phyloP scores from a whole-genome alignment of 1,140 invertebrate genomes.

The Calycopis cecrops region DNA sequence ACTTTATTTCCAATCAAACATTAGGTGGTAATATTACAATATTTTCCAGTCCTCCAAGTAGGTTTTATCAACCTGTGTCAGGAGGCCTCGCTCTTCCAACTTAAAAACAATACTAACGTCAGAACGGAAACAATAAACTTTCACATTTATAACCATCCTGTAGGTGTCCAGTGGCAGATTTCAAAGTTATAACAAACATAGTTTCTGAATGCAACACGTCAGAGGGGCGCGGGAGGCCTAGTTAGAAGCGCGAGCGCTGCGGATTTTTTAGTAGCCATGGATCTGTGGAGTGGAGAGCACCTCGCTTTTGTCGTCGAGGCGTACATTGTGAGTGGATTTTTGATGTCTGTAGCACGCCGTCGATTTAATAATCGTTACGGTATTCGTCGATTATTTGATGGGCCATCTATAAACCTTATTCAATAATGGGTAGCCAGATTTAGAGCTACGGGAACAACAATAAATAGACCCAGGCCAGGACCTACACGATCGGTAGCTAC shows the following conservation, averaged over 20 bases:
- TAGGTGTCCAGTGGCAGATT: slow-evolving; percentile 17
- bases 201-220: slow-evolving; percentile 24
- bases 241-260: slow-evolving; percentile 9
- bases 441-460: slow-evolving; percentile 7
- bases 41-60: no score
- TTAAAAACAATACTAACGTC: no score
- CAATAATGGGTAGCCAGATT: slow-evolving; percentile 17
- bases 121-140: no score
- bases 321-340: slow-evolving; percentile 8
- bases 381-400: slow-evolving; percentile 24
- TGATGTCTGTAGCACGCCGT: not conserved
- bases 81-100: no score
- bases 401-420: slow-evolving; percentile 15
- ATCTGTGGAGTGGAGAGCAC: slow-evolving; percentile 19
- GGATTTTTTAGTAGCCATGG: slow-evolving; percentile 19
- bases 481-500: slow-evolving; percentile 7
- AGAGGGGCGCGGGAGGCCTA: not conserved
- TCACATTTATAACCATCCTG: no score
- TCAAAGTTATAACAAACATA: slow-evolving; percentile 12
- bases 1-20: no score
- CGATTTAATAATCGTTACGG: slow-evolving; percentile 17
- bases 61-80: no score
- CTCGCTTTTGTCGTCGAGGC: slow-evolving; percentile 17
- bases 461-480: slow-evolving; percentile 8
- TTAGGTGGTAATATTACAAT: no score